These are phyloP conservation scores for Lacerta bilineata DNA, from an alignment of 2,797 vertebrate species.

Conservation along the genomic window DNA sequence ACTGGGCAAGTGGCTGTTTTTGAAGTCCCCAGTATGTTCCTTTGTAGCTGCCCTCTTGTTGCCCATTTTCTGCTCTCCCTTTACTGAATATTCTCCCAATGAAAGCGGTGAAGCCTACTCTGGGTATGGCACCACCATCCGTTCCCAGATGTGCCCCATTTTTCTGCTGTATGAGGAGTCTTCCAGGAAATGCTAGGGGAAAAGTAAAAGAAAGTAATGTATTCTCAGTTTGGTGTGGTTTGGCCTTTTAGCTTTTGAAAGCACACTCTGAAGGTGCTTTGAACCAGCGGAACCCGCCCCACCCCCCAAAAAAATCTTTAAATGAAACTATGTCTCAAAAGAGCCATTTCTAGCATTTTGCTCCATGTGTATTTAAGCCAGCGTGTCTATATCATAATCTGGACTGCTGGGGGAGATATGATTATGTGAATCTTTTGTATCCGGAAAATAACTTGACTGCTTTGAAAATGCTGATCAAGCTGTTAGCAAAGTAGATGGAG, in stretches of 20 bases:
- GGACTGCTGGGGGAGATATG: constrained; percentile 65
- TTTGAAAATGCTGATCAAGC: constrained; percentile 66
- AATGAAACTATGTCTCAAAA: background rate
- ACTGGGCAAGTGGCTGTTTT: constrained; percentile 25
- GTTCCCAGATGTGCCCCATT: constrained; percentile 30
- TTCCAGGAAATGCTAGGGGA: constrained; percentile 27
- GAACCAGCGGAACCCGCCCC: too few species aligned
- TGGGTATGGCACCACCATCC: background rate
- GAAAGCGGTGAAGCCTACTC: background rate
- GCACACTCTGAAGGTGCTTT: background rate
- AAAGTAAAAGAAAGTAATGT: constrained; percentile 59
- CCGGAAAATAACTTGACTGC: constrained; percentile 56
- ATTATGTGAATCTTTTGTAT: constrained; percentile 59
- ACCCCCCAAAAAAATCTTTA: background rate
- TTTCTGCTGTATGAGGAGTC: background rate
- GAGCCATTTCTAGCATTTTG: background rate
- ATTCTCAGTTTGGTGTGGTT: constrained; percentile 19
- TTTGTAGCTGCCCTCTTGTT: background rate
- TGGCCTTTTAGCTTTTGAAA: constrained; percentile 66
- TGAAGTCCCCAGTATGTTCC: background rate
- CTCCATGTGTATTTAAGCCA: constrained; percentile 17
- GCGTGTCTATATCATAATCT: constrained; percentile 52
- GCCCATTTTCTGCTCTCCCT: background rate
- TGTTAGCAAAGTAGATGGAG: background rate
- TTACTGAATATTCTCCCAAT: constrained; percentile 16